These are phyloP conservation scores for Gobio occitaniae DNA, from an alignment of 2,797 vertebrate genomes.

Conservation along the genomic window DNA sequence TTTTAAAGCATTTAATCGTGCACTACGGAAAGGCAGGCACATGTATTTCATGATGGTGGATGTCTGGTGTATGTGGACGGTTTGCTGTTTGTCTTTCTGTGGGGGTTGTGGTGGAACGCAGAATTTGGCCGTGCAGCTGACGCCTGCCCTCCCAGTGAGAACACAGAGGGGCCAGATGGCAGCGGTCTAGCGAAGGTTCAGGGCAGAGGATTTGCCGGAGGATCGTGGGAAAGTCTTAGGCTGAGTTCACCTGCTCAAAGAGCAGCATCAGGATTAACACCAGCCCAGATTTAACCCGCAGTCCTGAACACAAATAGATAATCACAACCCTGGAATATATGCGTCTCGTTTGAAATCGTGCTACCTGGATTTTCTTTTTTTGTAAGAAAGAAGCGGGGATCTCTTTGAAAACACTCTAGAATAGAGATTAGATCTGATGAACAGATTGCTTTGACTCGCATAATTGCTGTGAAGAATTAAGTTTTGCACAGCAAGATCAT, in stretches of 20 bases:
- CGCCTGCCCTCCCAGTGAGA: conserved; percentile 77
- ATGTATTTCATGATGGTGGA: not conserved
- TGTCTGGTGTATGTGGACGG: not conserved
- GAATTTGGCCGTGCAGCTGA: conserved; percentile 82
- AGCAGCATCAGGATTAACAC: conserved; percentile 79
- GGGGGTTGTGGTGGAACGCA: conserved; percentile 82
- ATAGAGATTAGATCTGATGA: not conserved
- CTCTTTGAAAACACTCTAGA: not conserved
- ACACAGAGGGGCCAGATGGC: conserved; percentile 84
- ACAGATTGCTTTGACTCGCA: not conserved
- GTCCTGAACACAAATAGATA: conserved; percentile 55
- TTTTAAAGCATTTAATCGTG: not conserved
- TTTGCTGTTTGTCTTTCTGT: conserved; percentile 62
- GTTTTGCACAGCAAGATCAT: not conserved
- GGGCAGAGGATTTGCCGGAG: conserved; percentile 78
- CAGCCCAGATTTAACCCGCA: conserved; percentile 69
- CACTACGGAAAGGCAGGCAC: not conserved
- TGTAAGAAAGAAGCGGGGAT: too few species aligned
- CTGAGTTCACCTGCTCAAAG: conserved; percentile 83
- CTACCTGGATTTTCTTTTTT: not conserved
- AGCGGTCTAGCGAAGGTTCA: conserved; percentile 76
- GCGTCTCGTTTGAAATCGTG: not conserved
- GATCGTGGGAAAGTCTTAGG: conserved; percentile 86
- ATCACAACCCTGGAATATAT: conserved; percentile 21
- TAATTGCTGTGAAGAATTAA: not conserved